phyloP scores from a whole-genome alignment of 2,888 invertebrate genomes.

The Hydroisotoma schaefferi region DNA sequence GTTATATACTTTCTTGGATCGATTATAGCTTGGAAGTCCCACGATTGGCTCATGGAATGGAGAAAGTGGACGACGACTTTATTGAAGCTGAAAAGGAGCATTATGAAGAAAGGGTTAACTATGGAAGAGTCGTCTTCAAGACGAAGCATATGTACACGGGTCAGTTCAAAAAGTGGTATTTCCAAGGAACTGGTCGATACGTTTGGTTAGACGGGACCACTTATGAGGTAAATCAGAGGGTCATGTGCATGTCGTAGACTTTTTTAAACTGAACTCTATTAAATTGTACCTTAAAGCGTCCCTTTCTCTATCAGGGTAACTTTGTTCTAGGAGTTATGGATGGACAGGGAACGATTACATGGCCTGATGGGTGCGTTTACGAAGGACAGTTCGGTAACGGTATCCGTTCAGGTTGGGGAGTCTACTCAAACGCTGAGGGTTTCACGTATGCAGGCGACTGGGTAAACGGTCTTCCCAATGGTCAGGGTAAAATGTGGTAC shows the following conservation, averaged over 20 bases:
- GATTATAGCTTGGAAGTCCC: slow-evolving; percentile 19
- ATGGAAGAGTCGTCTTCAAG: slow-evolving; percentile 43
- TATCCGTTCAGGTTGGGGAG: slow-evolving; percentile 32
- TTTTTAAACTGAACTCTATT: no score
- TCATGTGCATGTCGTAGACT: no score
- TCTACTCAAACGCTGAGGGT: slow-evolving; percentile 36
- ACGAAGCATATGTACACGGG: slow-evolving; percentile 46
- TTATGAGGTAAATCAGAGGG: slow-evolving; percentile 31
- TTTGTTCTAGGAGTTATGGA: slow-evolving; percentile 39
- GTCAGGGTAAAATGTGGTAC: slow-evolving; percentile 46
- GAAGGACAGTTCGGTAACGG: slow-evolving; percentile 43
- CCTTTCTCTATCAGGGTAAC: slow-evolving; percentile 28
- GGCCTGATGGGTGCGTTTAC: slow-evolving; percentile 38
- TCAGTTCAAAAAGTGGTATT: slow-evolving; percentile 42
- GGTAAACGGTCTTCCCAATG: slow-evolving; percentile 39
- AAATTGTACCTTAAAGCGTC: neutral
- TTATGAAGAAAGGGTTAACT: slow-evolving; percentile 35
- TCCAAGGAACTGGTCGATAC: slow-evolving; percentile 44
- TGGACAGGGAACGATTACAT: slow-evolving; percentile 38
- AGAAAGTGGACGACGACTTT: slow-evolving; percentile 22
- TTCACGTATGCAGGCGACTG: slow-evolving; percentile 35
- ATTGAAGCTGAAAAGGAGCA: slow-evolving; percentile 37
- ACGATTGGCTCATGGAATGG: slow-evolving; percentile 6
- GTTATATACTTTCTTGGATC: no score
- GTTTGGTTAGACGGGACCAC: slow-evolving; percentile 41